A percentile compares a stretch with the other conserved stretches of the same genome.
phyloP scores from a whole-genome alignment of 2,888 invertebrate species.

The Ypsolopha sequella region DNA sequence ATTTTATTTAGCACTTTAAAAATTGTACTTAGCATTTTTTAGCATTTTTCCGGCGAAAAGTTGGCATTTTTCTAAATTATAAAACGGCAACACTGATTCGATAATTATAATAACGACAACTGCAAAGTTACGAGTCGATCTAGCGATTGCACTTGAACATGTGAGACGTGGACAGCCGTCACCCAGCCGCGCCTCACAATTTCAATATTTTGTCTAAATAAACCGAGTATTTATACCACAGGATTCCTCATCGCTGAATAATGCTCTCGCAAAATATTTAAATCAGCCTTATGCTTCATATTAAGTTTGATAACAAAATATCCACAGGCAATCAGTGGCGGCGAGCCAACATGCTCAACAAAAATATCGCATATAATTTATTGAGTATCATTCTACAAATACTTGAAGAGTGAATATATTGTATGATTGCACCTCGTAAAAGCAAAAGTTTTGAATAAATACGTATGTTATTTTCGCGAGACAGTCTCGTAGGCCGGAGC shows the following conservation, averaged over 20 bases:
- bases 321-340: slow-evolving; percentile 47
- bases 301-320: slow-evolving; percentile 24
- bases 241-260: not conserved
- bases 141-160: too few species aligned
- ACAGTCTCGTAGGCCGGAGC: not conserved
- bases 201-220: too few species aligned
- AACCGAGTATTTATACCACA: too few species aligned
- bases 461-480: not conserved
- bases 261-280: not conserved
- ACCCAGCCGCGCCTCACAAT: too few species aligned
- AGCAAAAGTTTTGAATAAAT: slow-evolving; percentile 48
- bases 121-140: too few species aligned
- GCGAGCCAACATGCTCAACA: slow-evolving; percentile 54
- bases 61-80: too few species aligned
- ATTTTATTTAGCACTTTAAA: too few species aligned
- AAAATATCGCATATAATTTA: slow-evolving; percentile 67
- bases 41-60: too few species aligned
- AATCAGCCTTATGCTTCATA: not conserved
- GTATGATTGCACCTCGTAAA: slow-evolving; percentile 64
- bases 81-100: too few species aligned
- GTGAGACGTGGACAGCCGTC: too few species aligned
- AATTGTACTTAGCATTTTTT: too few species aligned
- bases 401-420: slow-evolving; percentile 41
- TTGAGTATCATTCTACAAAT: slow-evolving; percentile 58
- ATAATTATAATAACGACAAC: too few species aligned